Percentiles rank a stretch among this genome's conserved stretches.
Conservation (phyloP, 2,797 vertebrate genomes). For the Strix occidentalis region DNA sequence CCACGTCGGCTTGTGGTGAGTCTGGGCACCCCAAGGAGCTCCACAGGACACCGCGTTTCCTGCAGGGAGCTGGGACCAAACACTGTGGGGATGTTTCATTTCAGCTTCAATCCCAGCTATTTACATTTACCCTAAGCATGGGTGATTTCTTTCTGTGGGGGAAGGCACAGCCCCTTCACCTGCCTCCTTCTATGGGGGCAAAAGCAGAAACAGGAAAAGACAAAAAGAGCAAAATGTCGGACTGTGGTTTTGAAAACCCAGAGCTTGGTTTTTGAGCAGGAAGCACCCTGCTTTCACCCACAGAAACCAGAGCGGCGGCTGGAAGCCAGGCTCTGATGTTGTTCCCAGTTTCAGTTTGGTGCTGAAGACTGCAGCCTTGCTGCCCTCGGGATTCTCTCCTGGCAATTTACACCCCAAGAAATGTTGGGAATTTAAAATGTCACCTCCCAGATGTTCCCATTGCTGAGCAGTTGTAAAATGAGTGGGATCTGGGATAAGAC, state of each 20-base stretch:
- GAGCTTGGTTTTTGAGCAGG: not conserved
- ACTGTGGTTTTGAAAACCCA: conserved; percentile 14
- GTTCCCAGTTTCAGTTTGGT: not conserved
- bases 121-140: not conserved
- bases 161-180: not conserved
- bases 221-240: not conserved
- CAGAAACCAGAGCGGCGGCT: not conserved
- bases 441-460: not conserved
- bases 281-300: not conserved
- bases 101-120: not conserved
- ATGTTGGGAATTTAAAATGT: not conserved
- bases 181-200: not conserved
- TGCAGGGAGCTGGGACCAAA: not conserved
- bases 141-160: rapidly evolving
- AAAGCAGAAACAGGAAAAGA: conserved; percentile 25
- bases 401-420: not conserved
- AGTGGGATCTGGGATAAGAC: not conserved
- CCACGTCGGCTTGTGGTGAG: conserved; percentile 81
- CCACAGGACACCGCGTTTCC: not conserved
- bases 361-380: not conserved
- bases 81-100: not conserved
- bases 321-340: not conserved
- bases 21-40: not conserved
- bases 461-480: not conserved
- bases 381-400: not conserved